These are phyloP conservation scores for Fistularia commersonii DNA, from an alignment of 2,797 vertebrate species.

Conservation along the genomic window DNA sequence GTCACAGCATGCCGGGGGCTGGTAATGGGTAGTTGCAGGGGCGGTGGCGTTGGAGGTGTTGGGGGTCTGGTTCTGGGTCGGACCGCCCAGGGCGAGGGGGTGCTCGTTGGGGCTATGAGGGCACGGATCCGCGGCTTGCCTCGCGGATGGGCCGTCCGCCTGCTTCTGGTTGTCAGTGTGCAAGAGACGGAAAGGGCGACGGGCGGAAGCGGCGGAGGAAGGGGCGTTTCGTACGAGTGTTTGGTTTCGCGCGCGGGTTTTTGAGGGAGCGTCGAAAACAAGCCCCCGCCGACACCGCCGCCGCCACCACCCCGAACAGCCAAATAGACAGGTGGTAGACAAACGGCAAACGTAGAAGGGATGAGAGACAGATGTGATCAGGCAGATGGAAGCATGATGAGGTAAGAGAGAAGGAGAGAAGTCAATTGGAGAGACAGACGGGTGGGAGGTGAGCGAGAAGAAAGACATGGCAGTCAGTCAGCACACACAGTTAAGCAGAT, in stretches of 20 bases:
- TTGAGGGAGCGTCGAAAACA: conserved; percentile 36
- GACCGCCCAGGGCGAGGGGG: conserved; percentile 52
- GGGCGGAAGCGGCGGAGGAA: conserved; percentile 23
- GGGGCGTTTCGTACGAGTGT: conserved; percentile 25
- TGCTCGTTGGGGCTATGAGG: conserved; percentile 61
- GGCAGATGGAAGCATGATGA: conserved; percentile 65
- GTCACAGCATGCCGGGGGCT: conserved; percentile 77
- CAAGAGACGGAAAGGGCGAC: conserved; percentile 11
- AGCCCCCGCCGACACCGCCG: conserved; percentile 10
- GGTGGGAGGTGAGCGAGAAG: conserved; percentile 75
- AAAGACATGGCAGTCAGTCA: conserved; percentile 79
- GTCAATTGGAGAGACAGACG: conserved; percentile 64
- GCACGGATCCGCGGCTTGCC: conserved; percentile 61
- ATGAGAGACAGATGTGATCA: conserved; percentile 61
- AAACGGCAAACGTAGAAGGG: conserved; percentile 42
- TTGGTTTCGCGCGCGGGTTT: conserved; percentile 46
- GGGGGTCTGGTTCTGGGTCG: conserved; percentile 59
- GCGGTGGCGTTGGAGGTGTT: conserved; percentile 53
- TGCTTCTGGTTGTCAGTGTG: conserved; percentile 48
- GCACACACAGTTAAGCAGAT: conserved; percentile 73
- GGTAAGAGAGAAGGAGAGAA: conserved; percentile 58
- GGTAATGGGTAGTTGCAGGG: conserved; percentile 66
- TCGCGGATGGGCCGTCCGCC: conserved; percentile 63
- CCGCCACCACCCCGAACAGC: conserved; percentile 20
- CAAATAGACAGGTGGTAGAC: conserved; percentile 43